Evolutionary conservation across 2,888 invertebrate species (phyloP).

Genomic region (Sinotaia quadrata): DNA sequence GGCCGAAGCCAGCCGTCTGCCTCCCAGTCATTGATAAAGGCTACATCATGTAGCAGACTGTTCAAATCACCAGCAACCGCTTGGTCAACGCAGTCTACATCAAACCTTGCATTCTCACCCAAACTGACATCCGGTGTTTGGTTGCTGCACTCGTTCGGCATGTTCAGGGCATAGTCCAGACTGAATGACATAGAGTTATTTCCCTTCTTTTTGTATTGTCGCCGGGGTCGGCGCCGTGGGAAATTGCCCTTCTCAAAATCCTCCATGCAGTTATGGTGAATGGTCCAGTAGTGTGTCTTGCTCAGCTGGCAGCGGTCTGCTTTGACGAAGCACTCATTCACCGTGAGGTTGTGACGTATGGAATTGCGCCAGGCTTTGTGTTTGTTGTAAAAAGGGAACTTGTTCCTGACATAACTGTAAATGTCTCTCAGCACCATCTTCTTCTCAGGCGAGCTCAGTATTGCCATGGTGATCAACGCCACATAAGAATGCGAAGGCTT

Average conservation of each 20-base stretch:
- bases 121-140: too few relatives aligned
- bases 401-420: slow-evolving; percentile 64
- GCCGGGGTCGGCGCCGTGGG: slow-evolving; percentile 92
- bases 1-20: too few relatives aligned
- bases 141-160: too few relatives aligned
- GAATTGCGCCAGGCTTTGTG: slow-evolving; percentile 68
- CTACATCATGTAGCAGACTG: too few relatives aligned
- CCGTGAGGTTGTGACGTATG: slow-evolving; percentile 65
- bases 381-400: slow-evolving; percentile 60
- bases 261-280: slow-evolving; percentile 96
- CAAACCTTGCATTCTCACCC: too few relatives aligned
- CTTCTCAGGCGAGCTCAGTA: slow-evolving; percentile 55
- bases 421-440: slow-evolving; percentile 66
- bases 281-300: slow-evolving; percentile 98
- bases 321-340: slow-evolving; percentile 69
- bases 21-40: too few relatives aligned
- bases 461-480: slow-evolving; percentile 68
- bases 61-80: too few relatives aligned
- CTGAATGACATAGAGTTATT: too few relatives aligned
- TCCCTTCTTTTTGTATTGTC: too few relatives aligned
- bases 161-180: too few relatives aligned
- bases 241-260: slow-evolving; percentile 98
- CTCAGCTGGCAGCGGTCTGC: slow-evolving; percentile 79
- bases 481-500: slow-evolving; percentile 66
- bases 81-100: too few relatives aligned